Conservation (phyloP, 2,888 invertebrate genomes). For the Synanthedon myopaeformis region DNA sequence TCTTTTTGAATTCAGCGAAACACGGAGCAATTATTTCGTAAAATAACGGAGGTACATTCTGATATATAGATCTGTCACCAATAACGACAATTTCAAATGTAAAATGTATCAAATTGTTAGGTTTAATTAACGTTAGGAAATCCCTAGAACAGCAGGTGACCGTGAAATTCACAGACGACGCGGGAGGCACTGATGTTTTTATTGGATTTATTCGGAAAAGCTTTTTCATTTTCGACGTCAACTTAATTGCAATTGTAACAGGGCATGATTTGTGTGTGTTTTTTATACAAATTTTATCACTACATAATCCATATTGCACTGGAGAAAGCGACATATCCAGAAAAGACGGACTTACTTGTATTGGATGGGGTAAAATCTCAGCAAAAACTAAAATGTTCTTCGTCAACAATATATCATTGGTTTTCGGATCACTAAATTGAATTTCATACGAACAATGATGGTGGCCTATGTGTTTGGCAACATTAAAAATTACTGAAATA, state of each 20-base stretch:
- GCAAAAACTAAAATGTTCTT: constrained; percentile 36
- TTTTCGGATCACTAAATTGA: constrained; percentile 25
- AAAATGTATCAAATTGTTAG: constrained; percentile 36
- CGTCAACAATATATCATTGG: constrained; percentile 19
- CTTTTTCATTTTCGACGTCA: constrained; percentile 40
- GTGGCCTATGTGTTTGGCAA: constrained; percentile 36
- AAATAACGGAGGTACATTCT: constrained; percentile 3
- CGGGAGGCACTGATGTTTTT: constrained; percentile 23
- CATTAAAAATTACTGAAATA: constrained; percentile 33
- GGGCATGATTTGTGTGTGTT: constrained; percentile 35
- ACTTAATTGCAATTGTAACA: constrained; percentile 33
- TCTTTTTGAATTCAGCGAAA: neutral
- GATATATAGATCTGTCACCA: constrained; percentile 30
- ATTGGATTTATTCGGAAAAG: constrained; percentile 37
- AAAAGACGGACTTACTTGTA: constrained; percentile 34
- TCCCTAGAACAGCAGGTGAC: constrained; percentile 33
- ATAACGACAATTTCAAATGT: constrained; percentile 38
- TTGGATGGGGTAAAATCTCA: constrained; percentile 42
- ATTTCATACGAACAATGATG: constrained; percentile 44
- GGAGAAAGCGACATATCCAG: constrained; percentile 42
- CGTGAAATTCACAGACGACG: constrained; percentile 19
- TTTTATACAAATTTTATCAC: constrained; percentile 29
- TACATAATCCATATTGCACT: constrained; percentile 32
- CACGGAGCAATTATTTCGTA: constrained; percentile 7
- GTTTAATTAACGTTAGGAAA: constrained; percentile 7